These are phyloP conservation scores for Eubasilissa splendida DNA, from an alignment of 2,888 invertebrate species.

Conservation along the genomic window DNA sequence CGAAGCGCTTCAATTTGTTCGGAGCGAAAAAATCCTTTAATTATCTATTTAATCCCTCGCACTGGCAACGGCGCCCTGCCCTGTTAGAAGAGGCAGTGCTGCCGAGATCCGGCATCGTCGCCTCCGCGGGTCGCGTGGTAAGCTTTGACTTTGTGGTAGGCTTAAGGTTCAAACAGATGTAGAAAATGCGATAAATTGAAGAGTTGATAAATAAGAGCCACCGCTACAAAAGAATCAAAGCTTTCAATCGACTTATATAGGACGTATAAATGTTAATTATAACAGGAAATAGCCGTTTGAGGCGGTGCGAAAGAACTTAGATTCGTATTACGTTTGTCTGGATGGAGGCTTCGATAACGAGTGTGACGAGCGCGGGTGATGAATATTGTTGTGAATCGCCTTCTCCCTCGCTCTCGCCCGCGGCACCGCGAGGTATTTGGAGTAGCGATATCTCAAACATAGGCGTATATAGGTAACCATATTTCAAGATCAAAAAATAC, in stretches of 20 bases:
- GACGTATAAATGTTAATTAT: not conserved
- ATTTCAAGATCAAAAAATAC: conserved; percentile 41
- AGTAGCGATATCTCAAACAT: conserved; percentile 52
- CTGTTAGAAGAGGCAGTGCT: conserved; percentile 20
- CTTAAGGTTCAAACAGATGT: conserved; percentile 28
- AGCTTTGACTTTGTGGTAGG: conserved; percentile 38
- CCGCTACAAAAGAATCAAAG: conserved; percentile 33
- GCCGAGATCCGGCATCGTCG: conserved; percentile 29
- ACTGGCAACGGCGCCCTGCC: conserved; percentile 38
- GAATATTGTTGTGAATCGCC: conserved; percentile 44
- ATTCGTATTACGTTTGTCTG: not conserved
- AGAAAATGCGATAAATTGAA: conserved; percentile 11
- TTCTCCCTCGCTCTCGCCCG: conserved; percentile 36
- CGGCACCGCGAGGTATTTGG: conserved; percentile 49
- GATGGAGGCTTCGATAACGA: conserved; percentile 25
- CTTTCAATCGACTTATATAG: not conserved
- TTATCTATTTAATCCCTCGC: conserved; percentile 44
- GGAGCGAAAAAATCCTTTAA: conserved; percentile 51
- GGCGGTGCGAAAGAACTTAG: not conserved
- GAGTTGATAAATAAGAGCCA: conserved; percentile 35
- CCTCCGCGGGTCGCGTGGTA: conserved; percentile 25
- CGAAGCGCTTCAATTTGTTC: conserved; percentile 47
- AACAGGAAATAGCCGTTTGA: conserved; percentile 15
- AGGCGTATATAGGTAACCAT: conserved; percentile 49
- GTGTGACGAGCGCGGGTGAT: conserved; percentile 18